phyloP scores from a whole-genome alignment of 2,797 vertebrate genomes.

The Loriculus beryllinus region DNA sequence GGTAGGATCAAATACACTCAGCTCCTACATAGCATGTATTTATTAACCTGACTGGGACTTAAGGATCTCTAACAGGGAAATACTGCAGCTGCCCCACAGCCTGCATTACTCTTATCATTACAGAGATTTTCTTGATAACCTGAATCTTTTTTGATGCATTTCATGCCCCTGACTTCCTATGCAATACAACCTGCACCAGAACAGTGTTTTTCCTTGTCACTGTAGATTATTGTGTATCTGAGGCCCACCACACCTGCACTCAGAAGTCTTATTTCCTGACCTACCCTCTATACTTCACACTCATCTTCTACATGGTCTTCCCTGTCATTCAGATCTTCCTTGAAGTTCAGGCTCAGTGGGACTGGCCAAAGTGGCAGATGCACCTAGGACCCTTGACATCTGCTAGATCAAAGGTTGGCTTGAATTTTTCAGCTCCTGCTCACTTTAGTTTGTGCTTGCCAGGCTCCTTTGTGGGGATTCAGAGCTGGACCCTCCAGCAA shows the following conservation, averaged over 20 bases:
- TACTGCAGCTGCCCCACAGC: background rate
- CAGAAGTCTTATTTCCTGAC: background rate
- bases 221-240: background rate
- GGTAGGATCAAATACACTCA: background rate
- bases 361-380: background rate
- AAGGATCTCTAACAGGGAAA: background rate
- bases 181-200: background rate
- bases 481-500: background rate
- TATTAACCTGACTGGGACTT: background rate
- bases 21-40: background rate
- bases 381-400: background rate
- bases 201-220: background rate
- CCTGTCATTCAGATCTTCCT: background rate
- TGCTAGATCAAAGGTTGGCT: background rate
- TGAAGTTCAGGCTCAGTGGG: background rate
- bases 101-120: background rate
- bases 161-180: background rate
- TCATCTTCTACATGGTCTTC: background rate
- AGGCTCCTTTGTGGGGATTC: background rate
- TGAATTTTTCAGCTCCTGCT: background rate
- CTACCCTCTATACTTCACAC: background rate
- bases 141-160: background rate
- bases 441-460: background rate
- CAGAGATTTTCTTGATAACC: background rate
- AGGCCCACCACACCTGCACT: background rate